Base-by-base conservation (phyloP, 2,888 invertebrate genomes). In the Morinoia aosen region DNA sequence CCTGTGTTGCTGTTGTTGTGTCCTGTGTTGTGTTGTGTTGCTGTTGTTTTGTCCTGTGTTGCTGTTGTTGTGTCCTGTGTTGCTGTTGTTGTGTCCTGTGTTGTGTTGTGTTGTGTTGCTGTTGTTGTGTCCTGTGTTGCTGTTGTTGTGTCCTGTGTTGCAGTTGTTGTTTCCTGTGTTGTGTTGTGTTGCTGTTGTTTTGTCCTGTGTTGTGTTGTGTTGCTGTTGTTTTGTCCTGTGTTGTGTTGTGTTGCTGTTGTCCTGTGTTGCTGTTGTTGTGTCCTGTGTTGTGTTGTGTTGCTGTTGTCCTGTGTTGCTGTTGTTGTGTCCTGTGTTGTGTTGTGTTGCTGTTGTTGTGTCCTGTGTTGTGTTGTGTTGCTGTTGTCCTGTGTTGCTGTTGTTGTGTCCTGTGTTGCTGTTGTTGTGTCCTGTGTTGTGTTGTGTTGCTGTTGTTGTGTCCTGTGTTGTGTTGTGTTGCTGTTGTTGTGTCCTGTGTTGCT, bases 281-380 rank as follows among this genome's bases (percentile, higher is more conserved):
- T 48, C 58, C n/a, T 25, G 64, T 58, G 19, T 76, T 76, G 33
- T 4, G n/a, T n/a, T n/a, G n/a, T 48, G 48, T 48, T 48, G 48
- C 5, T 2, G n/a, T 48, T 48, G 95, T 48, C 25, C 95, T n/a
- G 91, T 96, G 58, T 16, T 57, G 91, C n/a, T n/a, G n/a, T n/a
- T n/a, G n/a, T n/a, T n/a, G n/a, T 76, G 61, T 76, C 64, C 40
- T 95, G 48, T 3, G 12, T 64, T 33, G 16, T 64, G 64, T 16
- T 64, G 7, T 33, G 64, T n/a, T n/a, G n/a, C n/a, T 64, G 64
- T 16, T 64, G 64, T 33, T n/a, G n/a, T n/a, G 64, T 64, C 64
- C 33, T 56, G 88, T 48, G 48, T 48, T 48, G 48, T 48, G 48
- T 48, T 95, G 4, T 58, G 58, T 19, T 61, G 58, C 8, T 12